Base-by-base conservation (phyloP, 2,888 invertebrate genomes). In the Dermolepida albohirtum region DNA sequence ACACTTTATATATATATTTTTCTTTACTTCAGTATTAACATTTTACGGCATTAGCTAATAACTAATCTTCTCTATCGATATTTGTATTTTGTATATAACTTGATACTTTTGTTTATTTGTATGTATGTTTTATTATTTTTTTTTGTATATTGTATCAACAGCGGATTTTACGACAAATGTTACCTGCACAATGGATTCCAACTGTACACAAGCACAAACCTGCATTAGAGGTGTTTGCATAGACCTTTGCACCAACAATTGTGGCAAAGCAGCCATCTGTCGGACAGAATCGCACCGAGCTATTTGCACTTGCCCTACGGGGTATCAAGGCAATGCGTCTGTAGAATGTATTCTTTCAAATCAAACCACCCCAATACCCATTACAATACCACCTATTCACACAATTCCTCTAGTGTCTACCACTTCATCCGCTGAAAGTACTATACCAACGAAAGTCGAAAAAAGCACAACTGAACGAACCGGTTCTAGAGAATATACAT, bases 291-390 rank as follows among this genome's bases (percentile, higher is more conserved):
- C 84, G 74, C 87, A 87, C 81, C 83, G 80, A 76, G 84, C 84
- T 69, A 77, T 80, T 71, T 86, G 86, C 75, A 77, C 73, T 72
- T 85, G 85, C 75, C 81, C 83, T 41, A 73, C 79, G 41, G 86
- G 86, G 22, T 86, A 83, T 76, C 78, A 82, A 68, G 87, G 87
- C 72, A 86, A 88, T 79, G 83, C 87, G n/a, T 82, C 83, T 72
- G 78, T 85, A 57, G 82, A 84, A 73, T 88, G 88, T 78, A 74
- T 74, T 52, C 78, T 77, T 43, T 47, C 52, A 41, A 41, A 64
- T 44, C 49, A 44, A 49, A 29, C 65, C 16, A 44, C 47, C 29
- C 71, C 68, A 64, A 54, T 51, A 43, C 34, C 51, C 34, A 59
- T 40, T 40, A 64, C 71, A 22, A 70, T 63, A 22, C 47, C 67